phyloP scores from a whole-genome alignment of 1,140 invertebrate genomes.

The Ceratina australensis region DNA sequence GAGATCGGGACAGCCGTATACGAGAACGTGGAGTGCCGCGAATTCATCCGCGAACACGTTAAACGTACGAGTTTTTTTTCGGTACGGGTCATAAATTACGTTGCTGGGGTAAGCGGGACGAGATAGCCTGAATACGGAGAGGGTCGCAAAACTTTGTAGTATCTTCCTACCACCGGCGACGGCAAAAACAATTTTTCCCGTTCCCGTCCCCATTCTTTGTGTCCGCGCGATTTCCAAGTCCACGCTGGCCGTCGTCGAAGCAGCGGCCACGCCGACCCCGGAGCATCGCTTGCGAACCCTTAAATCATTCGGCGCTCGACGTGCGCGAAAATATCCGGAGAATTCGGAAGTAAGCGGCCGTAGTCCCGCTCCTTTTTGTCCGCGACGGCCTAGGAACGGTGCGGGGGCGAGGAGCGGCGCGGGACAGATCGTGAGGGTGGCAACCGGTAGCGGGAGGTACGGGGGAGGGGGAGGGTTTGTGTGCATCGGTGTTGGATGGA shows the following conservation, averaged over 20 bases:
- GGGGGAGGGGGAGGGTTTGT: neutral
- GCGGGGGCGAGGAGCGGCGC: neutral
- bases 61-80: slow-evolving; percentile 33
- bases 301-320: slow-evolving; percentile 69
- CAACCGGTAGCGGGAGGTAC: no score
- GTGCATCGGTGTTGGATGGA: slow-evolving; percentile 37
- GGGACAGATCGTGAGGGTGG: neutral
- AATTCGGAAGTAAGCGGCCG: slow-evolving; percentile 72
- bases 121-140: slow-evolving; percentile 14
- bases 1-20: neutral
- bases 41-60: slow-evolving; percentile 31
- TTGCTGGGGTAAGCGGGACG: neutral
- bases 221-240: slow-evolving; percentile 16
- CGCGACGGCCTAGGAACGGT: slow-evolving; percentile 13
- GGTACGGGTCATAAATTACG: slow-evolving; percentile 28
- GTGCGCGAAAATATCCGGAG: slow-evolving; percentile 69
- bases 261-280: neutral
- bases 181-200: slow-evolving; percentile 49
- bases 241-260: neutral
- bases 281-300: slow-evolving; percentile 38
- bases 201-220: no score
- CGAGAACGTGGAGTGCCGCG: neutral
- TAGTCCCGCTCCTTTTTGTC: slow-evolving; percentile 52
- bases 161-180: neutral
- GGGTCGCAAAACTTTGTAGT: slow-evolving; percentile 16